phyloP scores from a whole-genome alignment of 2,797 vertebrate species.

The Acanthopagrus latus region DNA sequence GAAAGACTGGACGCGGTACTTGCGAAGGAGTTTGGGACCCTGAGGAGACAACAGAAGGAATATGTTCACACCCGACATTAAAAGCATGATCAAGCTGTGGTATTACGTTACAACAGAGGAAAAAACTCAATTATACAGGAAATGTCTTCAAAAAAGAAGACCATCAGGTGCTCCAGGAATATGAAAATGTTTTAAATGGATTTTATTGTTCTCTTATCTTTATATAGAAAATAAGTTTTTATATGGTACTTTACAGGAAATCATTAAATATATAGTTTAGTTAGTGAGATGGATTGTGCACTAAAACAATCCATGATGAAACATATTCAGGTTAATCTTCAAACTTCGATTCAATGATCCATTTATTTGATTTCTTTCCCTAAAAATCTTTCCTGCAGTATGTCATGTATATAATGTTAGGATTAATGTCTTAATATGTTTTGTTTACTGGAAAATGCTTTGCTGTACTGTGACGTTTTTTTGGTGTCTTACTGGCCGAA shows the following conservation, averaged over 20 bases:
- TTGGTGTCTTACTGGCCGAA: background rate
- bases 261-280: background rate
- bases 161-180: too few species aligned
- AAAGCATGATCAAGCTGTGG: background rate
- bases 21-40: slow-evolving; percentile 88
- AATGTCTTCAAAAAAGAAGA: too few species aligned
- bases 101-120: too few species aligned
- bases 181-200: too few species aligned
- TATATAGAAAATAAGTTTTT: too few species aligned
- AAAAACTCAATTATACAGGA: too few species aligned
- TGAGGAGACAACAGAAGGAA: slow-evolving; percentile 60
- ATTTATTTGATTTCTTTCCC: too few species aligned
- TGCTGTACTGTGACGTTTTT: background rate
- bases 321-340: background rate
- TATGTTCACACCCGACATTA: background rate
- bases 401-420: background rate
- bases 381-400: background rate
- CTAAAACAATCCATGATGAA: background rate
- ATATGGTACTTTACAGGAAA: too few species aligned
- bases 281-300: background rate
- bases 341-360: background rate
- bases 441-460: too few species aligned
- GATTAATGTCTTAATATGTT: background rate
- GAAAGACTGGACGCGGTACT: slow-evolving; percentile 88
- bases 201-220: too few species aligned